Evolutionary conservation across 2,113 vertebrate genomes (phyloP).

Genomic region (Nematolebias whitei): DNA sequence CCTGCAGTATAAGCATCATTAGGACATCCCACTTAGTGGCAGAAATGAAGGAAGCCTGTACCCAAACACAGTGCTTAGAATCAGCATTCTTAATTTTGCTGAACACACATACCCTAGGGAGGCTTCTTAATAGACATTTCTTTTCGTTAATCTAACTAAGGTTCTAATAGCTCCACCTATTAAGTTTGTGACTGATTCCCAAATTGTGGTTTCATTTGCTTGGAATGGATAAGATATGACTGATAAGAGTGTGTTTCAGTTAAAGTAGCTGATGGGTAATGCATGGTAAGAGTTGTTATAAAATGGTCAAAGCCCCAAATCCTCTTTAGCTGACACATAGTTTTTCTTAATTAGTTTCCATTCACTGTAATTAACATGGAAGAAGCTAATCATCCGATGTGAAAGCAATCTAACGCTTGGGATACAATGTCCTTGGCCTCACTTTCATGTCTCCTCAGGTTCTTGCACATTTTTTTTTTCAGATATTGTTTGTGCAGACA

Average conservation of each 20-base stretch:
- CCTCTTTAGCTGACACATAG: conserved; percentile 95
- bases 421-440: conserved; percentile 93
- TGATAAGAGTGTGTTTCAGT: conserved; percentile 33
- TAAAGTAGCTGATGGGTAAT: conserved; percentile 45
- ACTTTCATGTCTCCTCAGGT: conserved; percentile 82
- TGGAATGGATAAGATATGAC: conserved; percentile 19
- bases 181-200: conserved; percentile 18
- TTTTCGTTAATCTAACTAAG: conserved; percentile 16
- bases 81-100: conserved; percentile 34
- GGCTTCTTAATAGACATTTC: conserved; percentile 24
- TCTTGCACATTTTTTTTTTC: conserved; percentile 67
- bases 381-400: conserved; percentile 96
- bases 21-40: conserved; percentile 38
- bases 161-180: conserved; percentile 53
- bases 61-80: conserved; percentile 28
- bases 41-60: conserved; percentile 23
- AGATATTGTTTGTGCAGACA: conserved; percentile 48
- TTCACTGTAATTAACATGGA: conserved; percentile 94
- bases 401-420: conserved; percentile 95
- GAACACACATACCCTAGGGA: conserved; percentile 26
- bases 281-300: conserved; percentile 83
- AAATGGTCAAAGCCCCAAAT: conserved; percentile 88
- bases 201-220: conserved; percentile 31
- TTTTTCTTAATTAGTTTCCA: conserved; percentile 98
- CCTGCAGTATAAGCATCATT: conserved; percentile 57